Conservation (phyloP, 1,140 invertebrate species). For the Drosophila neocordata region DNA sequence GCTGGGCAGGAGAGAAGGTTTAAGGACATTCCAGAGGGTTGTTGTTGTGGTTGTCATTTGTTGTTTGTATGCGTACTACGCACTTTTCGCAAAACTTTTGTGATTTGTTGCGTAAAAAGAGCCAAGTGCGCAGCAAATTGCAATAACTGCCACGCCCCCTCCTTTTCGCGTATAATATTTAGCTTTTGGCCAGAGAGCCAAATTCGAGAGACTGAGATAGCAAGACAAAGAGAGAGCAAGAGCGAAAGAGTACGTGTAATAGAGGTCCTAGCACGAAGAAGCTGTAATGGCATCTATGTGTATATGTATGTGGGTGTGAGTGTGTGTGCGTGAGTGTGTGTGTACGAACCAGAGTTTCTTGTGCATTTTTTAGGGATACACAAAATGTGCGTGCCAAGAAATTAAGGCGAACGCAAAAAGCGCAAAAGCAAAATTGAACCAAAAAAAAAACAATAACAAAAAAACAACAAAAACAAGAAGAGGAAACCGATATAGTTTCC, state of each 20-base stretch:
- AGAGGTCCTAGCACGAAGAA: background rate
- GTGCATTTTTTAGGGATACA: conserved; percentile 56
- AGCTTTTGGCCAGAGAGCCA: conserved; percentile 1
- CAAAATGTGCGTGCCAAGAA: conserved; percentile 51
- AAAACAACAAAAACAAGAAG: background rate
- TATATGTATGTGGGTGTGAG: conserved; percentile 13
- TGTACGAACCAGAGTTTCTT: conserved; percentile 21
- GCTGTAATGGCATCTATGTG: conserved; percentile 13
- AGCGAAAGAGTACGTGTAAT: background rate
- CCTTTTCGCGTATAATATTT: background rate
- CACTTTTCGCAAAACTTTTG: conserved; percentile 12
- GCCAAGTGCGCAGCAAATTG: conserved; percentile 73
- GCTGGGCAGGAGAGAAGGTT: background rate
- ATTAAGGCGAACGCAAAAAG: conserved; percentile 20
- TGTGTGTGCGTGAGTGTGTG: conserved; percentile 33
- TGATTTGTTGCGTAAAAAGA: conserved; percentile 63
- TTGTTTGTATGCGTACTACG: conserved; percentile 15
- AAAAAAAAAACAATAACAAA: background rate
- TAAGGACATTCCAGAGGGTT: conserved; percentile 5
- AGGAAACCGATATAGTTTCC: conserved; percentile 11
- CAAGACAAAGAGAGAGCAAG: background rate
- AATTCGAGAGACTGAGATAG: conserved; percentile 18
- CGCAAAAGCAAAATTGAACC: conserved; percentile 14
- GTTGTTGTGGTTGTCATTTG: background rate
- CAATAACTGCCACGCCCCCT: conserved; percentile 70